Evolutionary conservation across 2,888 invertebrate species (phyloP).

Genomic region (Chaitophorus viminalis): DNA sequence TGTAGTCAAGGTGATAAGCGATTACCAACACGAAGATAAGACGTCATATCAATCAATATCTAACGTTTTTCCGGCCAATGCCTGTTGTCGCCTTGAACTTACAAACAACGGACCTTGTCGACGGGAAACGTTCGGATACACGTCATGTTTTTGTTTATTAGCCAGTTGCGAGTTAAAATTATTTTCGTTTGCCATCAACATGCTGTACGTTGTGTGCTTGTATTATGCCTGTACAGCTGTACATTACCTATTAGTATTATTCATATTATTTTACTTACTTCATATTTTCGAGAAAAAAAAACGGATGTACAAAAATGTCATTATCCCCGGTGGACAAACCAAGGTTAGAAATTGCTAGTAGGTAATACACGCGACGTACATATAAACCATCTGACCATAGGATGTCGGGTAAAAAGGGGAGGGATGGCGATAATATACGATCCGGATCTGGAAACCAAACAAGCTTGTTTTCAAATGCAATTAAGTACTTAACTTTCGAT

Average conservation of each 20-base stretch:
- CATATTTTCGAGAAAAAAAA: constrained; percentile 26
- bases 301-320: constrained; percentile 48
- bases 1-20: not conserved
- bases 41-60: not conserved
- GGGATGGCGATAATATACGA: not conserved
- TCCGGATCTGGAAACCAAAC: constrained; percentile 48
- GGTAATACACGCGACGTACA: not conserved
- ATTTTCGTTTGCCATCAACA: not conserved
- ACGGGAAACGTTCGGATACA: not conserved
- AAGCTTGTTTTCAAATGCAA: constrained; percentile 20
- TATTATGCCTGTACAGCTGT: too few relatives aligned
- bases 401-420: not conserved
- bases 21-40: not conserved
- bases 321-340: constrained; percentile 28
- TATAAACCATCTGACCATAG: too few relatives aligned
- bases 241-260: not conserved
- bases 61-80: constrained; percentile 29
- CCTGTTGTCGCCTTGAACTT: constrained; percentile 33
- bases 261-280: not conserved
- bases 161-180: not conserved
- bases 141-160: constrained; percentile 4
- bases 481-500: constrained; percentile 30
- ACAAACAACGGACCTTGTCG: constrained; percentile 28
- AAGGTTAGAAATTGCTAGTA: constrained; percentile 58
- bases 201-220: not conserved